Conservation (phyloP, 2,113 vertebrate species). For the Nerophis lumbriciformis region DNA sequence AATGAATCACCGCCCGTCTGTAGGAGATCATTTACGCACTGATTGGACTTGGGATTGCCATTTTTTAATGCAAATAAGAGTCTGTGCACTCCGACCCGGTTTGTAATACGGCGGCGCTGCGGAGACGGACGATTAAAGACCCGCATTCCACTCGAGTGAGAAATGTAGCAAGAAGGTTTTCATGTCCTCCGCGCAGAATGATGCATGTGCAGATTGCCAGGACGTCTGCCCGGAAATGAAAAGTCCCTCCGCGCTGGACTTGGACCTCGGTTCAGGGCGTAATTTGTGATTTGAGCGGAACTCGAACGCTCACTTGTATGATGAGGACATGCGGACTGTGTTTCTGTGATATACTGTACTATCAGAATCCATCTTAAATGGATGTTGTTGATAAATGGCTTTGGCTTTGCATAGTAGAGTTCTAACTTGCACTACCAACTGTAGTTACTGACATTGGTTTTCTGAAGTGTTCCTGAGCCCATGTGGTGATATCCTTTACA, state of each 20-base stretch:
- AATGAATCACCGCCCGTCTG: conserved; percentile 8
- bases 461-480: too few relatives aligned
- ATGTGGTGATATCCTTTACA: too few relatives aligned
- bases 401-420: too few relatives aligned
- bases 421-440: too few relatives aligned
- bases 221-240: not conserved
- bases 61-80: conserved; percentile 1
- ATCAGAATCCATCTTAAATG: too few relatives aligned
- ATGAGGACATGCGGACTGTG: too few relatives aligned
- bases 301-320: too few relatives aligned
- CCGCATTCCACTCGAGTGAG: not conserved
- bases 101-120: not conserved
- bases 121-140: not conserved
- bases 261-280: not conserved
- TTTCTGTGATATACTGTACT: too few relatives aligned
- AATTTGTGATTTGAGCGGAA: not conserved
- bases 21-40: conserved; percentile 11
- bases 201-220: not conserved
- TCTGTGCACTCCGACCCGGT: not conserved
- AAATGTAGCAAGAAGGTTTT: not conserved
- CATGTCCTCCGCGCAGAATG: not conserved
- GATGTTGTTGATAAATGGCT: too few relatives aligned
- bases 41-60: conserved; percentile 6
- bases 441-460: too few relatives aligned
- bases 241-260: not conserved